Base-by-base conservation (phyloP, 1,140 invertebrate genomes). In the Trypoxylus dichotomus region DNA sequence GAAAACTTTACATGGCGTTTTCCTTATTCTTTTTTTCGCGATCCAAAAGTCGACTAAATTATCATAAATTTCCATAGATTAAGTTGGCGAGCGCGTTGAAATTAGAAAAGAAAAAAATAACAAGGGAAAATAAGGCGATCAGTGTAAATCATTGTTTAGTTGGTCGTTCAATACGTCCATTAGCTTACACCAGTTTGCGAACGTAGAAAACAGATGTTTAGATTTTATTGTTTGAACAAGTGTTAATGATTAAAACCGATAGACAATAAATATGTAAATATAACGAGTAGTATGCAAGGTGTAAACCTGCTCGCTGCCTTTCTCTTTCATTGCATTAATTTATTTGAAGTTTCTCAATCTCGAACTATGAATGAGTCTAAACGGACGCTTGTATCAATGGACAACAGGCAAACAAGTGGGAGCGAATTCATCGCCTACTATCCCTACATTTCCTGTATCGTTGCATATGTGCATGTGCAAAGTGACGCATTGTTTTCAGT, bases 281-380 rank as follows among this genome's bases (percentile, higher is more conserved):
- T 77, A 80, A 77, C 75, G 78, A 79, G 77, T 78, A 80, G 73
- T 77, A 76, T 75, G 79, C 78, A 81, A 81, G 80, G 80, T 81
- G 80, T 77, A 79, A 76, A 78, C 79, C 74, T 68, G 60, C 60
- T 68, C 27, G 60, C 60, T 77, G 78, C 80, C 80, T 81, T 81
- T 81, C 80, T 79, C 79, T 81, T 81, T 81, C 77, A 77, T 79
- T 81, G 76, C 73, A 75, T 78, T 81, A 81, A 81, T 81, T 81
- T 81, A 81, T 81, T 76, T 79, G 71, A 15, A 76, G 76, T 79
- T 78, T 80, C 80, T 80, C 78, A 79, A 80, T 80, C 78, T 78
- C 78, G 79, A 77, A 81, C 77, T 81, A 76, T 79, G 41, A 68
- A 68, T 68, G 60, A 68, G 60, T 68, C 60, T 68, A 68, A 68